Evolutionary conservation across 2,113 vertebrate species (phyloP).

Genomic region (Petaurus breviceps): DNA sequence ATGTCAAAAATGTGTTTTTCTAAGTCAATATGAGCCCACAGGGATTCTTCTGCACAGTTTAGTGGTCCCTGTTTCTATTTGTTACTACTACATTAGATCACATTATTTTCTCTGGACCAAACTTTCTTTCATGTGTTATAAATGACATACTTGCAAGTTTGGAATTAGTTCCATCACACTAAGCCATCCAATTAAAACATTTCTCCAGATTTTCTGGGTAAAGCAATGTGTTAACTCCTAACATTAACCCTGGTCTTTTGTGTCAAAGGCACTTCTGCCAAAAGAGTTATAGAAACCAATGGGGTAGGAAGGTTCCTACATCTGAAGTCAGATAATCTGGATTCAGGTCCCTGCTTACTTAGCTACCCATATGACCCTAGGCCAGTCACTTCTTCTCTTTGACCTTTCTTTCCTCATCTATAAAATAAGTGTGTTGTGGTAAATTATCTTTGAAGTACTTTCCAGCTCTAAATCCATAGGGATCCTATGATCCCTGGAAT

Average conservation of each 20-base stretch:
- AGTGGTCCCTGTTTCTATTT: not conserved
- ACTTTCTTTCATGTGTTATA: not conserved
- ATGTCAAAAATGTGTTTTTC: not conserved
- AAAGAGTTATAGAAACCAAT: not conserved
- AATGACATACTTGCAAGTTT: not conserved
- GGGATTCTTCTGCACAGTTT: not conserved
- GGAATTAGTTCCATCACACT: not conserved
- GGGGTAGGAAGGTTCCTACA: not conserved
- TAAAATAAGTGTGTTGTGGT: not conserved
- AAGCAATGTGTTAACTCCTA: not conserved
- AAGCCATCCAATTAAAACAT: not conserved
- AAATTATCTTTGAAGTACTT: not conserved
- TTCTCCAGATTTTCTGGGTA: not conserved
- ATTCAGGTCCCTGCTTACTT: not conserved
- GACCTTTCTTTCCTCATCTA: not conserved
- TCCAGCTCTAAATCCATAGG: not conserved
- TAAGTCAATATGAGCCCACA: not conserved
- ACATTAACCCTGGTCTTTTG: not conserved
- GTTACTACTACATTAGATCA: not conserved
- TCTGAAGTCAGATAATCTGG: not conserved
- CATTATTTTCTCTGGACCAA: not conserved
- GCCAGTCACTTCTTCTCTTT: not conserved
- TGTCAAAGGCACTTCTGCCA: not conserved
- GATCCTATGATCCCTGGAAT: not conserved
- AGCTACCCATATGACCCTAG: not conserved